Base-by-base conservation (phyloP, 2,888 invertebrate species). In the Lycocerus yunnanus region DNA sequence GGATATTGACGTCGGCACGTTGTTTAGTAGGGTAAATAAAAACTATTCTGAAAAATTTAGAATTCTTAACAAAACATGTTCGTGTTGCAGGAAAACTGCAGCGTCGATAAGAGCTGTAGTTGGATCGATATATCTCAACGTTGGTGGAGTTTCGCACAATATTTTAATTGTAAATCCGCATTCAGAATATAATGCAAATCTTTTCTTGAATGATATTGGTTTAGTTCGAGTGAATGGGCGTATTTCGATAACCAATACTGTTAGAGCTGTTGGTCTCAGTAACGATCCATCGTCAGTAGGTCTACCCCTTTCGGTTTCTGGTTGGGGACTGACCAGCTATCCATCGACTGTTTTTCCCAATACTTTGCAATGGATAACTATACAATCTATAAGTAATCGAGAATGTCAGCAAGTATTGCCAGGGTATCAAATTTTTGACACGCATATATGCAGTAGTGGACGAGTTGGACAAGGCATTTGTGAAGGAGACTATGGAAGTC, bases 281-380 rank as follows among this genome's bases (percentile, higher is more conserved):
- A 63, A 3, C 9, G 13, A 27, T n/a, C 13, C 14, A 6, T 10
- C 43, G 8, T 75, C 73, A 11, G 69, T 67, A 14, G 73, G 71
- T 24, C 58, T 71, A n/a, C 15, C 65, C 3, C 66, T 67, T 20
- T 58, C 68, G 14, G 61, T 79, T 3, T 69, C 72, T 16, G 79
- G 79, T 11, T 79, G 79, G 79, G 79, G 79, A 15, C 14, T 60
- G 2, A 84, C 87, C 66, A 82, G 85, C 20, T 87, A 87, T 13
- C 91, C 89, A 79, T 90, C 90, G 14, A 91, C 90, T 21, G 79
- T 80, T 2, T 81, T 88, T 0, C 90, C 91, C 0, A 87, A 88
- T 71, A 86, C 88, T 6, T 86, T 92, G 9, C 91, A 92, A 80
- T 88, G 88, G 82, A 89, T 91, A 70, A 84, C 88, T 76, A 80